phyloP scores from a whole-genome alignment of 2,888 invertebrate genomes.

The Noctuana brunneofusca region DNA sequence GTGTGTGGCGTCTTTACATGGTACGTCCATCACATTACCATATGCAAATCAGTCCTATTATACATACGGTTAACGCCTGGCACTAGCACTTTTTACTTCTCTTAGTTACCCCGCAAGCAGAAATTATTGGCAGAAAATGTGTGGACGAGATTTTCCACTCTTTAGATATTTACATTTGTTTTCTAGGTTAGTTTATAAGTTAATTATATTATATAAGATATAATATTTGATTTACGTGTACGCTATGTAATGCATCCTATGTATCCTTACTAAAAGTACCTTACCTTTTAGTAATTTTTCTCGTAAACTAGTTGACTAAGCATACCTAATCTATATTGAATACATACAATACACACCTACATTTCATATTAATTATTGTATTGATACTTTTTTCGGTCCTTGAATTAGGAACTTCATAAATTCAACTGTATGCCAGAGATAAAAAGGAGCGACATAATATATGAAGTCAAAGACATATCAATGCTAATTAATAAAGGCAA shows the following conservation, averaged over 20 bases:
- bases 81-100: slow-evolving; percentile 22
- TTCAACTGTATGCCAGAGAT: background rate
- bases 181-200: no score
- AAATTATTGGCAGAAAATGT: slow-evolving; percentile 9
- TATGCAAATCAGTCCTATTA: slow-evolving; percentile 68
- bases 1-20: slow-evolving; percentile 48
- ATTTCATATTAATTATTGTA: no score
- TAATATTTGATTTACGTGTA: no score
- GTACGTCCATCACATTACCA: slow-evolving; percentile 59
- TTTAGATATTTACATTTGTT: background rate
- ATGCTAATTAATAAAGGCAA: slow-evolving; percentile 24
- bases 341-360: no score
- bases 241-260: no score
- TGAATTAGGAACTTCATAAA: no score
- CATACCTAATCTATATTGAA: no score
- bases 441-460: background rate
- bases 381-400: no score
- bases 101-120: slow-evolving; percentile 9
- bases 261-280: no score
- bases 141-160: background rate
- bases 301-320: no score
- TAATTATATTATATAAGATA: no score
- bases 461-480: slow-evolving; percentile 12
- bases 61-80: slow-evolving; percentile 54
- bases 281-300: no score